Evolutionary conservation across 1,140 invertebrate genomes (phyloP).

Genomic region (Magallana angulata): DNA sequence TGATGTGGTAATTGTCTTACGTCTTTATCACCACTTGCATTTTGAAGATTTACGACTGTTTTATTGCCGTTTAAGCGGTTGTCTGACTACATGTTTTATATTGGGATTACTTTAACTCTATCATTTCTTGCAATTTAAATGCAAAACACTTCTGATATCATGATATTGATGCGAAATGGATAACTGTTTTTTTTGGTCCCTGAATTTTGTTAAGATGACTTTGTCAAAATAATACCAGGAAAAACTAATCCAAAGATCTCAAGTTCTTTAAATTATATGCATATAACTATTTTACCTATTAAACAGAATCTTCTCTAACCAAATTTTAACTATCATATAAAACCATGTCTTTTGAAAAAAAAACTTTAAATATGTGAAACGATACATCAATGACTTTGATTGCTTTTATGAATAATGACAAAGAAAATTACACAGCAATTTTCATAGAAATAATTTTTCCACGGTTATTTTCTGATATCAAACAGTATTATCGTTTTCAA

Average conservation of each 20-base stretch:
- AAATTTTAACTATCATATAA: too few species aligned
- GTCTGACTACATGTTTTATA: background rate
- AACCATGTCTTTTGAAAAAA: too few species aligned
- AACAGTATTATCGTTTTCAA: slow-evolving; percentile 17
- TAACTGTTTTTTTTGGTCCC: slow-evolving; percentile 3
- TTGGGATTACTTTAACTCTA: background rate
- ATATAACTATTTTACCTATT: too few species aligned
- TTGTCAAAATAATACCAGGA: background rate
- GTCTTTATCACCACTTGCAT: slow-evolving; percentile 25
- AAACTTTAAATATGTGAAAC: too few species aligned
- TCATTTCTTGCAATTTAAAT: slow-evolving; percentile 35
- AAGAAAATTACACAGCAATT: background rate
- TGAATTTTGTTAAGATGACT: background rate
- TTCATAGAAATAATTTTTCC: background rate
- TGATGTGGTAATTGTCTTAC: slow-evolving; percentile 28
- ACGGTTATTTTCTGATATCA: slow-evolving; percentile 6
- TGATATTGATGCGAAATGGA: background rate
- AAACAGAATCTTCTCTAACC: too few species aligned
- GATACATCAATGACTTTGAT: background rate
- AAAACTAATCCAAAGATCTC: too few species aligned
- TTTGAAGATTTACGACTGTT: slow-evolving; percentile 5
- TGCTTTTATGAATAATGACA: slow-evolving; percentile 1
- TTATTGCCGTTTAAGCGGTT: slow-evolving; percentile 15
- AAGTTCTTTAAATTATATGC: too few species aligned
- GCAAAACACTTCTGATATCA: slow-evolving; percentile 10